phyloP scores from a whole-genome alignment of 2,797 vertebrate genomes.

The Rhadinocentrus ornatus region DNA sequence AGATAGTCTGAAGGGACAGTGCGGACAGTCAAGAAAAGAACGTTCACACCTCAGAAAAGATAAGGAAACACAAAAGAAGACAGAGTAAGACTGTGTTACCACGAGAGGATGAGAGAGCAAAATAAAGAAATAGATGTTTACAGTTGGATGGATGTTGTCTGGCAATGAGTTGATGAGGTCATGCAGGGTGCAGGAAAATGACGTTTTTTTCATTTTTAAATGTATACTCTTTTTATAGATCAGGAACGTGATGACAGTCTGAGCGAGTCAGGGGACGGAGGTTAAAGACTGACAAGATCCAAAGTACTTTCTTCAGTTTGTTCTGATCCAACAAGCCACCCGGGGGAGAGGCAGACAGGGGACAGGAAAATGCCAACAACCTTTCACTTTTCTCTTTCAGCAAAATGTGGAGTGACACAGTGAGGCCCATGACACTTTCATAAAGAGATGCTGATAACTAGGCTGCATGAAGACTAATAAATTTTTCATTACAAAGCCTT shows the following conservation, averaged over 20 bases:
- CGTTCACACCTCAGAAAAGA: conserved; percentile 42
- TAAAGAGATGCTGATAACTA: conserved; percentile 54
- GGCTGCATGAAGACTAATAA: conserved; percentile 53
- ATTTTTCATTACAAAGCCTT: conserved; percentile 72
- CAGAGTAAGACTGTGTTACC: conserved; percentile 41
- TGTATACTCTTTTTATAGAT: background rate
- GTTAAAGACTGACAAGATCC: conserved; percentile 63
- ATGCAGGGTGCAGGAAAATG: background rate
- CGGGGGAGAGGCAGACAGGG: conserved; percentile 30
- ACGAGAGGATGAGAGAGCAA: conserved; percentile 22
- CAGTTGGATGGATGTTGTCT: conserved; percentile 17
- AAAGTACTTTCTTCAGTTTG: conserved; percentile 62
- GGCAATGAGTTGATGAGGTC: background rate
- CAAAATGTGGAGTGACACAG: conserved; percentile 32
- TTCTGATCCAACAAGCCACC: conserved; percentile 42
- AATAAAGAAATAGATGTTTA: conserved; percentile 17
- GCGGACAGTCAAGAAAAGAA: conserved; percentile 51
- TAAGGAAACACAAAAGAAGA: conserved; percentile 41
- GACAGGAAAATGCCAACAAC: conserved; percentile 50
- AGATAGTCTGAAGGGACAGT: conserved; percentile 45
- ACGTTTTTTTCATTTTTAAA: background rate
- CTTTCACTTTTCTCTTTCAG: conserved; percentile 43
- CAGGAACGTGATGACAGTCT: conserved; percentile 6
- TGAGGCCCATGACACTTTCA: conserved; percentile 33
- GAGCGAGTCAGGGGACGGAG: conserved; percentile 27